Base-by-base conservation (phyloP, 2,888 invertebrate species). In the Resseliella maxima region DNA sequence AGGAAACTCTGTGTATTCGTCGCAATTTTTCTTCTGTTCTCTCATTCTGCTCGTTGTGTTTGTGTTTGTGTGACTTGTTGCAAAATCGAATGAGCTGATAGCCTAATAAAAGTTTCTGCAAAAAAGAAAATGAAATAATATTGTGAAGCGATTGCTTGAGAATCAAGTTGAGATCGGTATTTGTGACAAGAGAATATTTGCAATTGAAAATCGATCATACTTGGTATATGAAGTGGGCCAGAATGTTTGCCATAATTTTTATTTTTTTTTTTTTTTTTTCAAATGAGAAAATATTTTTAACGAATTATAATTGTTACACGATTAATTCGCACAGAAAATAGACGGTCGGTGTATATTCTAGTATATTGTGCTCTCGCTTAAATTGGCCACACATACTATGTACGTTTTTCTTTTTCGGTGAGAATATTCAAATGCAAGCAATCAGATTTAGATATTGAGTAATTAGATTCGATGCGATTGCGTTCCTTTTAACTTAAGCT, bases 61-160 rank as follows among this genome's bases (percentile, higher is more conserved):
- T 24, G 36, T 83, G 83, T 83, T 6, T 83, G 36, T 83, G 24
- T 38, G 83, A 83, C 83, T 83, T 83, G 83, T 83, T 83, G 83
- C 83, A 83, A 83, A 83, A 83, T n/a, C 83, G 41, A 38, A 36
- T 18, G 21, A 36, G 21, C 35, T 12, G 35, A 10, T 83, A 38
- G 24, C 21, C 38, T 38, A 38, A 31, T 24, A 21, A 83, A 83
- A 83, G 2, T 8, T 72, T n/a, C 31, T 72, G 35, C 38, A 83
- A n/a, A 83, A 36, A 5, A 8, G 18, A 36, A 12, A 81, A 10
- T 31, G 31, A 15, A 81, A 50, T 10, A 50, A 50, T 6, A 3
- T 59, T 24, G 27, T 18, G 18, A 50, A 24, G 59, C 24, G 31
- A 72, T 72, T 72, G 35, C 72, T 12, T 72, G 12, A 15, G 31